Percentiles rank a stretch among this genome's conserved stretches.
phyloP scores from a whole-genome alignment of 2,888 invertebrate genomes.

The Siphlonurus alternatus region DNA sequence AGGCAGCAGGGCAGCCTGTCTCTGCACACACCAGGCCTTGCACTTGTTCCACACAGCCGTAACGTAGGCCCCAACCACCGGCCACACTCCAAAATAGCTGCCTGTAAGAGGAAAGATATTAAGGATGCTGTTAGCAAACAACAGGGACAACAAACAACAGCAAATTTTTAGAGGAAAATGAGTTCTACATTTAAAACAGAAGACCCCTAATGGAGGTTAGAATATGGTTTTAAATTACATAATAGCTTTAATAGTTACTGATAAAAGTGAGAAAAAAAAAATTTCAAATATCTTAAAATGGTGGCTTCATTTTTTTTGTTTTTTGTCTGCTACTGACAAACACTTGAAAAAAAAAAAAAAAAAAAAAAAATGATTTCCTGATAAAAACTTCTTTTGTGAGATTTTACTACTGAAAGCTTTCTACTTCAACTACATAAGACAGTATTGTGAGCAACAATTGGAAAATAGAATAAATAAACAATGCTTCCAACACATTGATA shows the following conservation, averaged over 20 bases:
- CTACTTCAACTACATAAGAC: no score
- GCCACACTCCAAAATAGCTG: constrained; percentile 21
- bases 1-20: constrained; percentile 39
- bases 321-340: no score
- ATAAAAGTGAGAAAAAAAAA: no score
- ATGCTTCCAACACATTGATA: constrained; percentile 8
- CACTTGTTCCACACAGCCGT: constrained; percentile 23
- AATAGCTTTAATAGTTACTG: no score
- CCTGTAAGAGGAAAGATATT: constrained; percentile 15
- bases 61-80: constrained; percentile 18
- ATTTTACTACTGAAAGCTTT: background rate
- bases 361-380: no score
- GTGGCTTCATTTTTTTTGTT: no score
- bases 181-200: background rate
- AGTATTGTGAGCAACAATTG: no score
- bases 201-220: no score
- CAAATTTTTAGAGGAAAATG: background rate
- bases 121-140: background rate
- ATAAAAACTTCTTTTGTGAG: no score
- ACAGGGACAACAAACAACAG: background rate
- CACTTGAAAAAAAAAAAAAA: no score
- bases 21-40: constrained; percentile 41
- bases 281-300: no score
- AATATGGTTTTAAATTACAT: no score
- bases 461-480: background rate